Evolutionary conservation across 2,113 vertebrate species (phyloP).

Genomic region (Setophaga coronata): DNA sequence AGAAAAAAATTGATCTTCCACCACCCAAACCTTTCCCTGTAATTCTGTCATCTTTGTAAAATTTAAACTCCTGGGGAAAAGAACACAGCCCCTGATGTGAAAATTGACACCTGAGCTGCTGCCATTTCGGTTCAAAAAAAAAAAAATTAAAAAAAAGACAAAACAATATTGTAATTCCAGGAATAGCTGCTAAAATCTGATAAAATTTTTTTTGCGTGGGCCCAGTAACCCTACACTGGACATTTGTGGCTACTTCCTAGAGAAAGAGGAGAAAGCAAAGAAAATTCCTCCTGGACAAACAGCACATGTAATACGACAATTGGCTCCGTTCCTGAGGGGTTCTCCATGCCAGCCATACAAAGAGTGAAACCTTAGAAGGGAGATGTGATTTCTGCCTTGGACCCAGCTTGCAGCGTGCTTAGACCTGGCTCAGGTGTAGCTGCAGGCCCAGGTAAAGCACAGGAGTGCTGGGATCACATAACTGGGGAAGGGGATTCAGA

Average conservation of each 20-base stretch:
- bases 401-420: background rate
- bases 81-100: background rate
- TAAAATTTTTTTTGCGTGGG: background rate
- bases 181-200: constrained; percentile 58
- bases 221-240: constrained; percentile 44
- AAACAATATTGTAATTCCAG: constrained; percentile 46
- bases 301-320: constrained; percentile 17
- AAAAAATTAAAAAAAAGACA: background rate
- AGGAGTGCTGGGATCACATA: background rate
- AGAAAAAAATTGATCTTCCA: background rate
- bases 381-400: constrained; percentile 30
- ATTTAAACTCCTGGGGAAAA: background rate
- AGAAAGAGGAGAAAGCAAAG: constrained; percentile 63
- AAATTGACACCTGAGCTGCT: constrained; percentile 2
- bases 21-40: background rate
- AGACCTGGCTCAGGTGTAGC: constrained; percentile 14
- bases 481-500: background rate
- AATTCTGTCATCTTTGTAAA: background rate
- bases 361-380: constrained; percentile 27
- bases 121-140: background rate
- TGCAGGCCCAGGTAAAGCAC: background rate
- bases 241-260: constrained; percentile 53
- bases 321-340: constrained; percentile 34
- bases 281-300: constrained; percentile 32
- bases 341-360: constrained; percentile 30